Evolutionary conservation across 2,888 invertebrate species (phyloP).

Genomic region (Amaurobius ferox): DNA sequence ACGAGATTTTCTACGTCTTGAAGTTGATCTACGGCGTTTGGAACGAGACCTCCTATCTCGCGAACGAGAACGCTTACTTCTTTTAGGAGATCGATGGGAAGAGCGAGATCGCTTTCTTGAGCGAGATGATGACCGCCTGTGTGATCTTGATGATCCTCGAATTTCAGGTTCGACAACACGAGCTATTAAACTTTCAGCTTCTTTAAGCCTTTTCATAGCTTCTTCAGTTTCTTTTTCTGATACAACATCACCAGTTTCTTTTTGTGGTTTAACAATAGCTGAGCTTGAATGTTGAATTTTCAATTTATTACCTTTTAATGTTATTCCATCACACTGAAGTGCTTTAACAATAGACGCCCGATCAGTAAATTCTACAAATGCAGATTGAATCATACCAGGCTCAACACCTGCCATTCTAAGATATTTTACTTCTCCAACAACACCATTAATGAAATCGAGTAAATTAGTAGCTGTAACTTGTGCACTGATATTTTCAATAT

Average conservation of each 20-base stretch:
- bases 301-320: constrained; percentile 47
- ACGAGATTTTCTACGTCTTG: constrained; percentile 42
- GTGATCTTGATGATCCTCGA: constrained; percentile 27
- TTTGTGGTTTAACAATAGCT: constrained; percentile 59
- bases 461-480: constrained; percentile 57
- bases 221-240: constrained; percentile 66
- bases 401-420: constrained; percentile 63
- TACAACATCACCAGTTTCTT: constrained; percentile 53
- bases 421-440: constrained; percentile 64
- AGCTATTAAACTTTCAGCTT: constrained; percentile 65
- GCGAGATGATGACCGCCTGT: constrained; percentile 34
- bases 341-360: constrained; percentile 60
- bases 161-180: constrained; percentile 65
- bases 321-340: constrained; percentile 67
- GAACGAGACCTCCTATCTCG: constrained; percentile 42
- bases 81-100: constrained; percentile 37
- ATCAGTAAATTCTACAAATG: constrained; percentile 68
- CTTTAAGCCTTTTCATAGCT: constrained; percentile 61
- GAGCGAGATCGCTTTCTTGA: constrained; percentile 29
- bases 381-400: constrained; percentile 43
- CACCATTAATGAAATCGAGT: constrained; percentile 63
- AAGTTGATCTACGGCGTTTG: constrained; percentile 28
- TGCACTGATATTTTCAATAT: constrained; percentile 59
- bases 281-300: constrained; percentile 60
- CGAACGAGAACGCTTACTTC: constrained; percentile 42